Conservation (phyloP, 2,797 vertebrate species). For the Danio tinwini region DNA sequence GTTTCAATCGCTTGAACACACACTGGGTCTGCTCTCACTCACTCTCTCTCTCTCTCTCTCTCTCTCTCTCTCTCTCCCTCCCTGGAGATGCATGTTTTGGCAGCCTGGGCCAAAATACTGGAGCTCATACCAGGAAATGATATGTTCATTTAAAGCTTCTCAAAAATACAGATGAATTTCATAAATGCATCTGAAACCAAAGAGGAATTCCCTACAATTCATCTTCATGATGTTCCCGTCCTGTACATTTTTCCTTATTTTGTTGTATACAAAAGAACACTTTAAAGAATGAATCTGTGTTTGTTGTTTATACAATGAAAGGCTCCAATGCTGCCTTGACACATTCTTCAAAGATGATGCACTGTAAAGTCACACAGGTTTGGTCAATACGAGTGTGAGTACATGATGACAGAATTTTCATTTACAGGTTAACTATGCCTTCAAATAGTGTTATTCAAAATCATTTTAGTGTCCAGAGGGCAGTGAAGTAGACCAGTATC, state of each 20-base stretch:
- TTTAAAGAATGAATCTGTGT: not conserved
- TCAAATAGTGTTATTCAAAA: constrained; percentile 3
- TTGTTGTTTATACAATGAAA: too few relatives aligned
- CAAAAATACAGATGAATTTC: constrained; percentile 43
- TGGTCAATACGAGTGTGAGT: not conserved
- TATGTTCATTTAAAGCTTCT: constrained; percentile 49
- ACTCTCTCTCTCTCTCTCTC: constrained; percentile 20
- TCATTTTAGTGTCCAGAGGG: constrained; percentile 19
- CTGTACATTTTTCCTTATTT: not conserved
- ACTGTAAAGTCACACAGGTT: not conserved
- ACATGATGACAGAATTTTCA: not conserved
- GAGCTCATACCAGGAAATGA: constrained; percentile 39
- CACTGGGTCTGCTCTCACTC: constrained; percentile 24
- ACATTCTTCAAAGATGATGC: not conserved
- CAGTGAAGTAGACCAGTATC: constrained; percentile 9
- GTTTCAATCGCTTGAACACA: constrained; percentile 6
- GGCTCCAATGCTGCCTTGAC: too few relatives aligned
- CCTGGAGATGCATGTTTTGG: constrained; percentile 23
- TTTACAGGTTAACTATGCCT: not conserved
- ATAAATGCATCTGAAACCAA: constrained; percentile 22
- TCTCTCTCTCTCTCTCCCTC: constrained; percentile 20
- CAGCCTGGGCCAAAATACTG: constrained; percentile 10
- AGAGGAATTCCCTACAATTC: constrained; percentile 13
- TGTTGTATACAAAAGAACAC: not conserved
- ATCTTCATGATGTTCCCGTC: not conserved